Evolutionary conservation across 2,113 vertebrate genomes (phyloP), one percentile per base, ranked within the genome.

Genomic region (Promerops cafer): DNA sequence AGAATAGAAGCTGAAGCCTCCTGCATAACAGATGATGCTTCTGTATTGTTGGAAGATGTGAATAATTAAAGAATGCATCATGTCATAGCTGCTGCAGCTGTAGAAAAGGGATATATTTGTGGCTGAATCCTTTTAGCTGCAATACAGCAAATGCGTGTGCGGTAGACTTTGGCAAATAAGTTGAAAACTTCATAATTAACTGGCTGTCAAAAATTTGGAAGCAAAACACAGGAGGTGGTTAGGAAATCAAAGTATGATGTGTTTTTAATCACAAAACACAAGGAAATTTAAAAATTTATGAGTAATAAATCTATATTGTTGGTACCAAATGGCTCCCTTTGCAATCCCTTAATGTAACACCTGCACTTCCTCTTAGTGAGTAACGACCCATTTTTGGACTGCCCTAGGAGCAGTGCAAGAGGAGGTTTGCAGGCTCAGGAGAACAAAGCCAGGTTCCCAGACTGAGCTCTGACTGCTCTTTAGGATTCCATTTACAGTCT

Each of bases 291-390:
- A 93, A 97, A 95, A 96, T 77, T 89, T 95, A 94, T 80, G 66
- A 94, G 53, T 83, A 96, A 96, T 95, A 96, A 97, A 97, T 94
- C 83, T 69, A 54, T 93, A 90, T 86, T 92, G 84, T 93, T 96
- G 87, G 71, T 92, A 94, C 93, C 86, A 96, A 95, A 94, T 94
- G 74, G 40, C 83, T 97, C 90, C 95, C 93, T 94, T 96, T 76
- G 69, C 92, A 94, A 79, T 44, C 86, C 94, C 97, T 97, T 96
- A 96, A 87, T 96, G 77, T 94, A 96, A 93, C 94, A 97, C 95
- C 88, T 98, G 96, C 10, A 14, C 82, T 97, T 98, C 93, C 94
- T 96, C 60, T 71, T 42, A 0, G 7, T 87, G 86, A 96, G 59
- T 95, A 97, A 95, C 53, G 45, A 96, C 91, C 87, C 89, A n/a